Base-by-base conservation (phyloP, 1,140 invertebrate species). In the Trichonephila clavata region DNA sequence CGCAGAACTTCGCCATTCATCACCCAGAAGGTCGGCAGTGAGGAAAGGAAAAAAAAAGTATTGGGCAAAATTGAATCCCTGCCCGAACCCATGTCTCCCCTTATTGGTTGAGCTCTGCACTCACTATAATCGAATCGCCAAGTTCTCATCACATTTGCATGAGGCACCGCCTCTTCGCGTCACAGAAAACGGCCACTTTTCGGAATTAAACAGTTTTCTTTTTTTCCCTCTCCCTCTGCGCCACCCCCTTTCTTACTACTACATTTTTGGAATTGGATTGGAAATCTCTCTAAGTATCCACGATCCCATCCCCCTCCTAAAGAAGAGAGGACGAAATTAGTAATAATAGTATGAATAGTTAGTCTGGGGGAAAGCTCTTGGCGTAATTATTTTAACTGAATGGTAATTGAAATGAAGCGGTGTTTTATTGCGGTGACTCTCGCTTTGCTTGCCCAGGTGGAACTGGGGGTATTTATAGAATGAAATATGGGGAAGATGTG, bases 81-180 rank as follows among this genome's bases (percentile, higher is more conserved):
- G 57, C 83, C 83, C 83, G 71, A 77, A 77, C 71, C n/a, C 83
- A 57, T 50, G 43, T 50, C 43, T 57, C 57, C 83, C 83, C 32
- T 77, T 77, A 77, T 77, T 77, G 71, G 71, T 27, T 77, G 86
- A 21, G 86, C 83, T 18, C 71, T n/a, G 81, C 86, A 87, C 86
- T 87, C 86, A 39, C 86, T 16, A 87, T 87, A 87, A 87, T 87
- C 86, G 86, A 87, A 87, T 87, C 20, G 27, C 86, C 59, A 57
- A 39, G 83, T 63, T 24, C 86, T 87, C 86, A 87, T 87, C 86
- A 87, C 86, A 87, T 87, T 87, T 87, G 86, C 86, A 87, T 87
- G 86, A 87, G 86, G 71, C 50, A 39, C 71, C 16, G 71, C 27
- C 83, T 60, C 50, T 21, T 50, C 43, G 57, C 83, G 83, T 84